These are phyloP conservation scores for Pangasius djambal DNA, from an alignment of 2,797 vertebrate genomes.

Conservation along the genomic window DNA sequence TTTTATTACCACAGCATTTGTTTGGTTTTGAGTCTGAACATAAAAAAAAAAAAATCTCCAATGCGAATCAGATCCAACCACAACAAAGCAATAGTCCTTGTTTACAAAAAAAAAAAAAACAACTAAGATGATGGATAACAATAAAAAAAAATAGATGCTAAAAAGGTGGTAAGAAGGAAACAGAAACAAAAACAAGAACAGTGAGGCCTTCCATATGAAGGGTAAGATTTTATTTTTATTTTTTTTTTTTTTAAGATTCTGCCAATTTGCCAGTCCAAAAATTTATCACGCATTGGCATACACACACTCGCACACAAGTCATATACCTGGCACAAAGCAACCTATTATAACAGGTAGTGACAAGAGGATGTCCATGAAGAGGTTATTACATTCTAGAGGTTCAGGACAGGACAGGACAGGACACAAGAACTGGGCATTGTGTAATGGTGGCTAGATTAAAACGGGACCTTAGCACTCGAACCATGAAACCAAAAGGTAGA, in stretches of 20 bases:
- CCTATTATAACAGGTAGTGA: conserved; percentile 50
- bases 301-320: conserved; percentile 45
- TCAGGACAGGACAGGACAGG: conserved; percentile 59
- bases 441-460: conserved; percentile 61
- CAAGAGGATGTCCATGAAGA: conserved; percentile 58
- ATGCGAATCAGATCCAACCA: conserved; percentile 51
- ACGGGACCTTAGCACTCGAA: conserved; percentile 64
- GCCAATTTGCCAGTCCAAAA: conserved; percentile 57
- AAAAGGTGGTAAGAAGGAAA: conserved; percentile 63
- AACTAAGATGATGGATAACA: conserved; percentile 59
- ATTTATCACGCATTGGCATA: conserved; percentile 32
- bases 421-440: conserved; percentile 38
- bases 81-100: conserved; percentile 62
- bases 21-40: conserved; percentile 60
- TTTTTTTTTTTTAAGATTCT: neutral
- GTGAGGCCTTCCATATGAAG: conserved; percentile 59
- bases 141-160: conserved; percentile 56
- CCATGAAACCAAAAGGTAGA: conserved; percentile 1
- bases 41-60: conserved; percentile 43
- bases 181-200: conserved; percentile 63
- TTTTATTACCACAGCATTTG: conserved; percentile 62
- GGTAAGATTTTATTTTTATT: conserved; percentile 55
- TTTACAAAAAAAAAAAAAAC: conserved; percentile 69
- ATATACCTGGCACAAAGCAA: conserved; percentile 59
- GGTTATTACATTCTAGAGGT: conserved; percentile 75